These are phyloP conservation scores for Scaeva pyrastri DNA, from an alignment of 2,888 invertebrate species.

Conservation along the genomic window DNA sequence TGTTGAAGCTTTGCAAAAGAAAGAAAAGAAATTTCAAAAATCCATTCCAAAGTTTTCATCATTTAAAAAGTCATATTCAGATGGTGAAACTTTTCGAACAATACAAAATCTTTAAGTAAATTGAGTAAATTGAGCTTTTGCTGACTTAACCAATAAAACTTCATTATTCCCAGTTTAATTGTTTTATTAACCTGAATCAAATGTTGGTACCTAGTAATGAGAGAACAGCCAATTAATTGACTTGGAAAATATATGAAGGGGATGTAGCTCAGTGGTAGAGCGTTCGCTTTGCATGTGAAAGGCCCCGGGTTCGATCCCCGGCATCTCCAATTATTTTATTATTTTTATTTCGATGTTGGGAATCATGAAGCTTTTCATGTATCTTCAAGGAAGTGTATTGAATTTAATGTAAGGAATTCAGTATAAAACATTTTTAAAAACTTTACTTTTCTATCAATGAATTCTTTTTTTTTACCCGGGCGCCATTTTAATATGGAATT, in stretches of 20 bases:
- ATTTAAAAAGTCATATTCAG: constrained; percentile 8
- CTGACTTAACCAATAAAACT: not conserved
- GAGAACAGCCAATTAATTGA: not conserved
- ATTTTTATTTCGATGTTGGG: not conserved
- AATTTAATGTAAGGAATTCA: too few relatives aligned
- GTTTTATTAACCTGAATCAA: not conserved
- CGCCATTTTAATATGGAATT: too few relatives aligned
- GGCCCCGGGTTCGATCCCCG: constrained; percentile 81
- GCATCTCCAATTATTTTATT: constrained; percentile 78
- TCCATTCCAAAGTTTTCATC: not conserved
- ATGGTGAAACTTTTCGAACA: constrained; percentile 3
- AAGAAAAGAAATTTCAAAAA: not conserved
- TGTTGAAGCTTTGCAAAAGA: not conserved
- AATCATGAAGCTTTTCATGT: too few relatives aligned
- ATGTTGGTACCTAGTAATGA: not conserved
- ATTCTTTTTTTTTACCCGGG: too few relatives aligned
- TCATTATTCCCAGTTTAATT: too few relatives aligned
- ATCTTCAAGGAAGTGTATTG: too few relatives aligned
- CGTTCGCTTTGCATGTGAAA: constrained; percentile 82
- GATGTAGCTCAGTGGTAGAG: constrained; percentile 82
- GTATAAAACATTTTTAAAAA: too few relatives aligned
- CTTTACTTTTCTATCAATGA: too few relatives aligned
- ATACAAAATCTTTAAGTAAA: not conserved
- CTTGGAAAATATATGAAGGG: constrained; percentile 59
- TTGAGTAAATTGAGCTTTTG: constrained; percentile 13